Percentiles rank a stretch among this genome's conserved stretches.
phyloP scores from a whole-genome alignment of 2,888 invertebrate genomes.

The Myopa testacea region DNA sequence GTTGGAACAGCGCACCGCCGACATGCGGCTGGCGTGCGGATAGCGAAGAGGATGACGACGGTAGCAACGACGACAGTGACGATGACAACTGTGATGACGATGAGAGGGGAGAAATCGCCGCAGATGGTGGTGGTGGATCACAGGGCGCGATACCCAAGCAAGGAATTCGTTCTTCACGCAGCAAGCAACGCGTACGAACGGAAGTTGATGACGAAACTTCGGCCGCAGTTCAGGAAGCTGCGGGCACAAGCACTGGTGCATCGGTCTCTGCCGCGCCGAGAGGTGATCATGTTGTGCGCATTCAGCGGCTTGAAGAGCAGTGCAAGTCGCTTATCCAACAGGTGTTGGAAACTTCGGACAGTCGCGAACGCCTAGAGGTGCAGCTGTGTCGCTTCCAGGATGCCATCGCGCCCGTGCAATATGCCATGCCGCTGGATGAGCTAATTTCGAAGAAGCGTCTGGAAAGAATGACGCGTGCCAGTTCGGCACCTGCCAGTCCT shows the following conservation, averaged over 20 bases:
- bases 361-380: constrained; percentile 78
- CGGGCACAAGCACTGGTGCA: constrained; percentile 7
- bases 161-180: constrained; percentile 49
- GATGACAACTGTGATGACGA: too few species aligned
- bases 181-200: constrained; percentile 48
- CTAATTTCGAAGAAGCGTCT: constrained; percentile 57
- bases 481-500: constrained; percentile 58
- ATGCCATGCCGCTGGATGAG: constrained; percentile 61
- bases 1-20: constrained; percentile 66
- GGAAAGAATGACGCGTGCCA: constrained; percentile 63
- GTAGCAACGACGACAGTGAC: background rate
- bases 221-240: constrained; percentile 42
- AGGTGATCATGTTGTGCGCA: constrained; percentile 56
- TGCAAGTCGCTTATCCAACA: constrained; percentile 81
- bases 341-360: constrained; percentile 79
- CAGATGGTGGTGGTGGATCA: background rate
- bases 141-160: constrained; percentile 45
- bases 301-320: constrained; percentile 79
- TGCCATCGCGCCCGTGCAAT: constrained; percentile 68
- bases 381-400: constrained; percentile 83
- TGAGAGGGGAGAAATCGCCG: background rate
- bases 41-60: constrained; percentile 43
- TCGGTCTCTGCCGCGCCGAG: constrained; percentile 28
- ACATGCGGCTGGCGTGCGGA: constrained; percentile 59
- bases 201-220: background rate